phyloP scores from a whole-genome alignment of 1,140 invertebrate species.

The Euborellia annulipes region DNA sequence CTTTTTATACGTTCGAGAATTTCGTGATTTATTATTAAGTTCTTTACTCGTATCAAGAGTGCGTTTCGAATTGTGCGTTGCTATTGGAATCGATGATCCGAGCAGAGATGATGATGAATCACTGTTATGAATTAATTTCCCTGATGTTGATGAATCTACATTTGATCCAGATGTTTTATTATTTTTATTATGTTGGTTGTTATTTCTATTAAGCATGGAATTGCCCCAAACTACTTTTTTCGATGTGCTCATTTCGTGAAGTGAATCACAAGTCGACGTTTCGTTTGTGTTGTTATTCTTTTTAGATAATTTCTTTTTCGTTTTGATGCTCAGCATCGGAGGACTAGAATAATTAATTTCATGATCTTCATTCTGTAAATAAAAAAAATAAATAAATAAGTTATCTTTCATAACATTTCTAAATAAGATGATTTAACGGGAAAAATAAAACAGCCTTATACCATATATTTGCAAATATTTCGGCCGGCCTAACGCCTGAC shows the following conservation, averaged over 20 bases:
- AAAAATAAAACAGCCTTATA: too few relatives aligned
- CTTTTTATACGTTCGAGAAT: slow-evolving; percentile 8
- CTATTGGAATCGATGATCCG: slow-evolving; percentile 54
- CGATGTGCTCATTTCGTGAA: not conserved
- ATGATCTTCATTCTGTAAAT: too few relatives aligned
- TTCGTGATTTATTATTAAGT: slow-evolving; percentile 17
- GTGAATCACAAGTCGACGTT: not conserved
- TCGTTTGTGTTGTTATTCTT: slow-evolving; percentile 8
- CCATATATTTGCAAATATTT: too few relatives aligned
- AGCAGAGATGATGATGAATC: slow-evolving; percentile 29
- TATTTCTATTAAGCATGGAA: not conserved
- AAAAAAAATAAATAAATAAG: too few relatives aligned
- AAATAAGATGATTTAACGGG: too few relatives aligned
- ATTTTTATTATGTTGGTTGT: slow-evolving; percentile 7
- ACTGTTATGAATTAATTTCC: slow-evolving; percentile 9
- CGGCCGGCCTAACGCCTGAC: too few relatives aligned
- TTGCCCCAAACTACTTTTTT: slow-evolving; percentile 4
- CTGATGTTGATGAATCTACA: slow-evolving; percentile 2
- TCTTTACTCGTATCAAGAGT: slow-evolving; percentile 30
- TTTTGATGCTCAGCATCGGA: slow-evolving; percentile 8
- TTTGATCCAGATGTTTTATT: slow-evolving; percentile 12
- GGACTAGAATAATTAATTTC: not conserved
- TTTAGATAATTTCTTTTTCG: slow-evolving; percentile 10
- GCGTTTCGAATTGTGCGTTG: slow-evolving; percentile 44
- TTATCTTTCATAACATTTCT: too few relatives aligned